Conservation (phyloP, 2,797 vertebrate genomes). For the Antrozous pallidus region DNA sequence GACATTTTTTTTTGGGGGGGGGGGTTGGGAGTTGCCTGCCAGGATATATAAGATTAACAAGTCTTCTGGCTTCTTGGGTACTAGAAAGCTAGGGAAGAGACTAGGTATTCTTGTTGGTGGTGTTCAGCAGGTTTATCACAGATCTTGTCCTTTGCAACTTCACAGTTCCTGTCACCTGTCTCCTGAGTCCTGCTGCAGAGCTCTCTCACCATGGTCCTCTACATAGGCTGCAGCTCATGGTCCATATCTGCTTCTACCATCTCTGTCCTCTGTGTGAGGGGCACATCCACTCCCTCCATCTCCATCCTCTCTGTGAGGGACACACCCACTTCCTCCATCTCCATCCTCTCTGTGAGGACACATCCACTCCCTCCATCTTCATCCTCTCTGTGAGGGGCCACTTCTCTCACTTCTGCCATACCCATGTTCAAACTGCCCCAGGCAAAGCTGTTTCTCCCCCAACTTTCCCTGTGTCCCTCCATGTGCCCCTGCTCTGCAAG, state of each 20-base stretch:
- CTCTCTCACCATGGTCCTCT: fast-evolving
- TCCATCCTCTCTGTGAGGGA: no score
- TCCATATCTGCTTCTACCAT: no score
- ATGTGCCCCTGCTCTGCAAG: fast-evolving
- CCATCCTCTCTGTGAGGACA: no score
- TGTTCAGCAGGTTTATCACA: not conserved
- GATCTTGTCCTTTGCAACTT: not conserved
- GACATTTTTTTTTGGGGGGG: no score
- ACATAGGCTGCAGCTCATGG: not conserved
- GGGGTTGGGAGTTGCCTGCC: fast-evolving
- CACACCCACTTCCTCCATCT: no score
- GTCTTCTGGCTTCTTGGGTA: not conserved
- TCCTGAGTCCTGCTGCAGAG: not conserved
- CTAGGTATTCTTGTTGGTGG: not conserved
- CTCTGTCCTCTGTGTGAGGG: no score
- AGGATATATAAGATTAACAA: not conserved
- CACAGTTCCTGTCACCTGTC: not conserved
- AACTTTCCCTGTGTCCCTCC: fast-evolving
- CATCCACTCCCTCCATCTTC: no score
- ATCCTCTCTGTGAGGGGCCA: not conserved
- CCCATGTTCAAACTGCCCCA: not conserved
- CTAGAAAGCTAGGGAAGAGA: not conserved
- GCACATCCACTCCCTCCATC: no score
- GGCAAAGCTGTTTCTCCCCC: not conserved
- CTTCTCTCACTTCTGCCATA: not conserved